Conservation (phyloP, 2,797 vertebrate genomes). For the Cynopterus sphinx region DNA sequence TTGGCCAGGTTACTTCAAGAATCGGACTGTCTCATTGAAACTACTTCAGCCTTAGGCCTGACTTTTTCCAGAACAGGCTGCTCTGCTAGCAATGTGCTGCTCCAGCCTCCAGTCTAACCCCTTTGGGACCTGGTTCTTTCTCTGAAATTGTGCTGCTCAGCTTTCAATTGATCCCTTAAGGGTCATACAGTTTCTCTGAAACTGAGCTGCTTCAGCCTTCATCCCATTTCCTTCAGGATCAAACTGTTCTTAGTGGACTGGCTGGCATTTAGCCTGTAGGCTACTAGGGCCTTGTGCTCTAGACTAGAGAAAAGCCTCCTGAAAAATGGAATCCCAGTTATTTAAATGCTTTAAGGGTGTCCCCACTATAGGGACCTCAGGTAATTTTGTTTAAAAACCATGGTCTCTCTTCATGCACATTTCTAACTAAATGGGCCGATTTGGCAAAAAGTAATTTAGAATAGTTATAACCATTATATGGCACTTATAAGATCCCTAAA, state of each 20-base stretch:
- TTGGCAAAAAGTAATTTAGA: not conserved
- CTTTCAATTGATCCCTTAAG: not conserved
- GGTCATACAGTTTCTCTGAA: not conserved
- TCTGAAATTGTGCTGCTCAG: not conserved
- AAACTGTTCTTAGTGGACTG: not conserved
- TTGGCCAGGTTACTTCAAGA: not conserved
- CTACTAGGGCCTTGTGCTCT: not conserved
- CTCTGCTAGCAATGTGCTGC: too few relatives aligned
- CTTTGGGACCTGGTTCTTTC: not conserved
- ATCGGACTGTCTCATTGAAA: not conserved
- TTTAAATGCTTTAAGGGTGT: not conserved
- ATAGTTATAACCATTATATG: not conserved
- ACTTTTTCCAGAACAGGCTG: too few relatives aligned
- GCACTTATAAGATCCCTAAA: not conserved
- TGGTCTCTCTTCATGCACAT: not conserved
- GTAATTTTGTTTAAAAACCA: not conserved
- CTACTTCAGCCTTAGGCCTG: not conserved
- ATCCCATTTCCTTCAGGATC: too few relatives aligned
- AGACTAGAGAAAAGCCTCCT: not conserved
- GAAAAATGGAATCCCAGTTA: not conserved
- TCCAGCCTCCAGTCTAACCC: not conserved
- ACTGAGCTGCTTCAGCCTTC: not conserved
- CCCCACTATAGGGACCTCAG: not conserved
- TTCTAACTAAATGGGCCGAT: not conserved
- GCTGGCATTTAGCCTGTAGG: not conserved